Conservation (phyloP, 1,140 invertebrate species). For the Cydia pomonella region DNA sequence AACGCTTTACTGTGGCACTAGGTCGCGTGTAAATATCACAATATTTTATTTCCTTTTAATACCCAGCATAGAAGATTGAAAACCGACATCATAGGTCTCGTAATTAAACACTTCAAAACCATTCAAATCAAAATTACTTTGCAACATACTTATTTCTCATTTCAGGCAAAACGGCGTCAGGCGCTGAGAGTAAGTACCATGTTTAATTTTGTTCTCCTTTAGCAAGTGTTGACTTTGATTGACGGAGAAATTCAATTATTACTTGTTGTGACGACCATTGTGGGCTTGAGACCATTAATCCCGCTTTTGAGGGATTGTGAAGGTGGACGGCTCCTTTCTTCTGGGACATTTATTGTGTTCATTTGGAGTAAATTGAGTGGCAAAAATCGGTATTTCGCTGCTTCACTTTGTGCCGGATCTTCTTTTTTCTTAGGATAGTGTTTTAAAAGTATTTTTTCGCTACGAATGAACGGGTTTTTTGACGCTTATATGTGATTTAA, state of each 20-base stretch:
- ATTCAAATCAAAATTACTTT: neutral
- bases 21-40: no score
- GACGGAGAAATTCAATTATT: slow-evolving; percentile 34
- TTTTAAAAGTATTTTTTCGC: no score
- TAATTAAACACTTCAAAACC: slow-evolving; percentile 2
- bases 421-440: no score
- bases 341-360: neutral
- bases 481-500: no score
- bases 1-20: no score
- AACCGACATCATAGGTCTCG: no score
- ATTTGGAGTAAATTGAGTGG: neutral
- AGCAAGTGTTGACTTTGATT: slow-evolving; percentile 33
- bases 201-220: slow-evolving; percentile 46
- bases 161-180: slow-evolving; percentile 41
- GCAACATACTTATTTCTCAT: neutral
- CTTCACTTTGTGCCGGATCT: no score
- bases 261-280: slow-evolving; percentile 17
- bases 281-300: slow-evolving; percentile 6
- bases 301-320: neutral
- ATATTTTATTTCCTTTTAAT: no score
- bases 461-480: no score
- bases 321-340: neutral
- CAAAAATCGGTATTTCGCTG: neutral
- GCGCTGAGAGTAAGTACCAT: slow-evolving; percentile 44
- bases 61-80: no score